Base-by-base conservation (phyloP, 1,140 invertebrate species). In the Saccostrea glomerata region DNA sequence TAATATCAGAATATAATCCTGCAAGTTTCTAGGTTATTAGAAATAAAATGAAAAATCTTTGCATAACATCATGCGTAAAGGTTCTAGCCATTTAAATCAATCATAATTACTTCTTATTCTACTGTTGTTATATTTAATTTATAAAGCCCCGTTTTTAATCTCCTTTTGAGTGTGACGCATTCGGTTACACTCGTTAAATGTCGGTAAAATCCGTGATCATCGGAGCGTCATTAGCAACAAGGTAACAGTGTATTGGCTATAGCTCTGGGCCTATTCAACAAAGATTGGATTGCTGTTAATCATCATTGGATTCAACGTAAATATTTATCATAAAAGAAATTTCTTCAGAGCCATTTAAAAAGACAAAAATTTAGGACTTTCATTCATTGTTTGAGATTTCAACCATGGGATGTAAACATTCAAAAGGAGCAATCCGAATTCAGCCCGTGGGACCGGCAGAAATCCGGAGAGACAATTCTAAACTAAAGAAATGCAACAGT, bases 401-500 rank as follows among this genome's bases (percentile, higher is more conserved):
- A 15, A 85, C 9, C 30, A 85, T 85, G 84, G 84, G 84, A 17
- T 85, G 84, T 85, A 85, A 85, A 63, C 47, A 85, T 20, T 85
- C 84, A 60, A 85, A 85, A 36, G 84, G 84, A 1, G 56, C 84
- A 6, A 40, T 36, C 30, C 54, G 56, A 23, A 85, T 85, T 30
- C 84, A 85, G 56, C 84, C 84, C 23, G 84, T 85, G 25, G 84
- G 84, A 17, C 84, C 84, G 56, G 84, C 84, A 30, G 84, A 85
- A 60, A 85, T 85, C n/a, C 20, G 58, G 30, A n/a, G 84, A 9
- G 84, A 85, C 56, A 85, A 85, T 25, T 56, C 47, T 30, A 85
- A 47, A 63, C 84, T 85, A 9, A 83, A 66, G 82, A 87, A 87
- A 84, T 63, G 55, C 56, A 84, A 83, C 56, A 87, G 86, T 87